A percentile compares a stretch with the other conserved stretches of the same genome.
Evolutionary conservation across 2,113 vertebrate genomes (phyloP).

Genomic region (Ovibos moschatus): DNA sequence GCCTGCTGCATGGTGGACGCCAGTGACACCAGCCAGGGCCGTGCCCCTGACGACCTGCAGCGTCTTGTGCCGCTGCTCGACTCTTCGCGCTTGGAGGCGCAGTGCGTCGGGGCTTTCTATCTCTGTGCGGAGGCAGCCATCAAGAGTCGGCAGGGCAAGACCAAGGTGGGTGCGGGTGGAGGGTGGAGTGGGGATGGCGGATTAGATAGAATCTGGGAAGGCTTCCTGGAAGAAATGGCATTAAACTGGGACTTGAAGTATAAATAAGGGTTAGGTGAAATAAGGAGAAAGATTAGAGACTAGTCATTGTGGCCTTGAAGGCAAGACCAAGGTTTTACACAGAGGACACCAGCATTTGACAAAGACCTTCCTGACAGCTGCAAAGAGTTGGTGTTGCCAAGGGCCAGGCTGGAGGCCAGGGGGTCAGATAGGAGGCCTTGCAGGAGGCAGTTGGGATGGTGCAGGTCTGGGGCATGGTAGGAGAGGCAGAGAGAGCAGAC

Average conservation of each 20-base stretch:
- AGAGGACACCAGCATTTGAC: background rate
- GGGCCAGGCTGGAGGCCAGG: background rate
- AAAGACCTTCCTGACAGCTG: background rate
- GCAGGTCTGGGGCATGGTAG: constrained; percentile 84
- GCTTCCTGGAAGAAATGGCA: background rate
- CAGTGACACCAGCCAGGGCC: constrained; percentile 91
- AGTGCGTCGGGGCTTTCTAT: constrained; percentile 97
- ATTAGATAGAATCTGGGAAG: background rate
- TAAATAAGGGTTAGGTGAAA: background rate
- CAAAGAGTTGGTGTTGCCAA: background rate
- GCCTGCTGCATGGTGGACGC: constrained; percentile 89
- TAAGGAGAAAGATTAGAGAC: background rate
- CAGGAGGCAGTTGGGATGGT: background rate
- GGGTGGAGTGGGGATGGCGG: rapidly evolving
- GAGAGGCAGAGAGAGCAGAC: constrained; percentile 75
- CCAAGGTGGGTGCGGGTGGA: constrained; percentile 85
- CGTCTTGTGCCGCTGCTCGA: constrained; percentile 92
- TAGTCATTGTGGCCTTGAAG: background rate
- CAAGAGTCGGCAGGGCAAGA: constrained; percentile 93
- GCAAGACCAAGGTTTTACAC: background rate
- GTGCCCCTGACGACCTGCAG: constrained; percentile 92
- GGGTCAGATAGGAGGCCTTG: background rate
- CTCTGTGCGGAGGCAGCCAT: constrained; percentile 93
- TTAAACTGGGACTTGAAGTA: background rate
- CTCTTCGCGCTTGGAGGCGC: constrained; percentile 91